A percentile compares a stretch with the other conserved stretches of the same genome.
Conservation (phyloP, 2,113 vertebrate genomes). For the Miniopterus natalensis region DNA sequence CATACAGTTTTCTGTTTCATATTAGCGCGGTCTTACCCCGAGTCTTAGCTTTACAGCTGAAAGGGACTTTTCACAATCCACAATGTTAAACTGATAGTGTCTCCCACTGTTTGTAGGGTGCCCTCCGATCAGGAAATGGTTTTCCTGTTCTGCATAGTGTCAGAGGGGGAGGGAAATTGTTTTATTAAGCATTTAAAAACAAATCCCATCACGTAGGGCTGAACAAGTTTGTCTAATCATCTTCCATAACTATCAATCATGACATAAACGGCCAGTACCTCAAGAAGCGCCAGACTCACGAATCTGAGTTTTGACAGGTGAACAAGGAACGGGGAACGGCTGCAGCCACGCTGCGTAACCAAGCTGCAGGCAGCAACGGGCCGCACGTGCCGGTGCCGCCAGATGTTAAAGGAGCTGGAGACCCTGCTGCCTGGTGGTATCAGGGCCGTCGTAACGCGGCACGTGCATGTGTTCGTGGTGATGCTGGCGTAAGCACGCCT, state of each 20-base stretch:
- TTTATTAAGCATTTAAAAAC: slow-evolving; percentile 43
- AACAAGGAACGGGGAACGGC: neutral
- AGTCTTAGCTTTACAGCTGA: neutral
- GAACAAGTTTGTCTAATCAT: neutral
- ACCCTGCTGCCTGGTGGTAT: neutral
- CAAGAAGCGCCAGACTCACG: neutral
- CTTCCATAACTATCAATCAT: neutral
- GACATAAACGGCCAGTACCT: neutral
- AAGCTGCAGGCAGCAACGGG: neutral
- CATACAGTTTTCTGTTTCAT: neutral
- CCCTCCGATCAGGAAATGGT: neutral
- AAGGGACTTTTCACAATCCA: slow-evolving; percentile 15
- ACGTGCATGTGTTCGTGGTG: neutral
- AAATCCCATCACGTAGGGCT: neutral
- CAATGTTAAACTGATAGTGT: neutral
- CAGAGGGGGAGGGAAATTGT: neutral
- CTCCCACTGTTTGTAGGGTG: neutral
- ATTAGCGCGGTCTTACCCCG: neutral
- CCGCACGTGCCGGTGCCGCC: neutral
- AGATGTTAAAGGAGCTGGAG: neutral
- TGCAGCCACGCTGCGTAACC: neutral
- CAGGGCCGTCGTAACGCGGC: neutral
- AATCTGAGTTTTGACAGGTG: neutral
- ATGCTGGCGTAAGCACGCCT: neutral
- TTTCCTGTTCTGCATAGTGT: neutral